These are phyloP conservation scores for Indicator maculatus DNA, from an alignment of 2,113 vertebrate genomes.

Conservation along the genomic window DNA sequence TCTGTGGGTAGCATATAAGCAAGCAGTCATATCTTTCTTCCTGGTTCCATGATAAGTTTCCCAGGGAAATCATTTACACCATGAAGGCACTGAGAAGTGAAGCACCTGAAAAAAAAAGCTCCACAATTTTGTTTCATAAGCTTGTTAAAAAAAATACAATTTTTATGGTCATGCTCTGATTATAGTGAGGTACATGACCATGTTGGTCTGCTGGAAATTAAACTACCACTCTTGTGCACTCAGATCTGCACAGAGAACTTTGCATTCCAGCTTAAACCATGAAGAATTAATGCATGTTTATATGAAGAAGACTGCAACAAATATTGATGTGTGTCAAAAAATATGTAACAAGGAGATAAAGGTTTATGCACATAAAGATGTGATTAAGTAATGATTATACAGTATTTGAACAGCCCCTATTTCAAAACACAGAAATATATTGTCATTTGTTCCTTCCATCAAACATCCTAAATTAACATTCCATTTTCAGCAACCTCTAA, in stretches of 20 bases:
- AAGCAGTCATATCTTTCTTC: not conserved
- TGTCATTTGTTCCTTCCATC: not conserved
- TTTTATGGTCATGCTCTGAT: not conserved
- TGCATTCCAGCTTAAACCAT: not conserved
- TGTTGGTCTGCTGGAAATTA: not conserved
- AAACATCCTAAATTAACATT: not conserved
- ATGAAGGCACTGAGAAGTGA: not conserved
- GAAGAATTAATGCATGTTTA: not conserved
- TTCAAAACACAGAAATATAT: not conserved
- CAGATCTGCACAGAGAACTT: not conserved
- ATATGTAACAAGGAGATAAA: not conserved
- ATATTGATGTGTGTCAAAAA: not conserved
- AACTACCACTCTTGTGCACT: not conserved
- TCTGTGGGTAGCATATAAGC: not conserved
- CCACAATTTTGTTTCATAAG: not conserved
- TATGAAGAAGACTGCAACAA: not conserved
- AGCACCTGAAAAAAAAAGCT: not conserved
- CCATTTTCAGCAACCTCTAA: not conserved
- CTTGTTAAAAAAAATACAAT: not conserved
- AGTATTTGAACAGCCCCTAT: not conserved
- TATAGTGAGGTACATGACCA: not conserved
- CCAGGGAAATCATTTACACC: not conserved
- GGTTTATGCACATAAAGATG: not conserved
- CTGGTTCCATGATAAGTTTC: not conserved
- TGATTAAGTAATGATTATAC: not conserved